Base-by-base conservation (phyloP, 2,113 vertebrate genomes). In the Chloroceryle aenea region DNA sequence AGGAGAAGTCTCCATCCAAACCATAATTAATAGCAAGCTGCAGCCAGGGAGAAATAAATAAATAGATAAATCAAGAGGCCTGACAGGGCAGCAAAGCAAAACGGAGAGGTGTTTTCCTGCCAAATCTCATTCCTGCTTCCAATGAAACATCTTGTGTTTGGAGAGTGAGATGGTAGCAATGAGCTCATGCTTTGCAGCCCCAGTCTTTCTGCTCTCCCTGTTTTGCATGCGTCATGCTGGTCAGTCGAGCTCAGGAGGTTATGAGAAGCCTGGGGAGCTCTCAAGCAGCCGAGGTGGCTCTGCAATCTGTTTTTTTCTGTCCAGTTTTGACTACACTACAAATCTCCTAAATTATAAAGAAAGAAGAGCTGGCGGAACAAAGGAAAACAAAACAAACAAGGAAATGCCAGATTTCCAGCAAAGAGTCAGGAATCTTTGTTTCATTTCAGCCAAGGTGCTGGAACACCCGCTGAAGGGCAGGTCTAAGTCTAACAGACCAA, bases 31-130 rank as follows among this genome's bases (percentile, higher is more conserved):
- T 29, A 59, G 56, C 86, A 73, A 94, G 81, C 75, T 68, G 53
- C 72, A 5, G 89, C 82, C 75, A 17, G 83, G 42, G 80, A 93
- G 91, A 82, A 94, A 93, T 96, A 97, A 97, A 96, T 87, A 94
- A 95, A 92, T 55, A 89, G 91, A 94, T 94, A 95, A 97, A 96
- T 95, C 94, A 95, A 95, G 74, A 91, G 85, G 27, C 69, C 69
- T 86, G 92, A 75, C 80, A 53, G 67, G 81, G 66, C 66, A 63
- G 91, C 4, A 25, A 22, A 74, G 59, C 9, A 80, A 94, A 84
- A 86, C 0, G 42, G 61, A 64, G 89, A 83, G 58, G 88, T 2
- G 55, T 86, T 96, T 83, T 74, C 63, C 84, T 94, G 94, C 91
- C 94, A 87, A 26, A 68, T 38, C 79, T 53, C 80, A 78, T 84